Evolutionary conservation across 2,888 invertebrate genomes (phyloP), one percentile per base, ranked within the genome.

Genomic region (Trachelus iudaicus): DNA sequence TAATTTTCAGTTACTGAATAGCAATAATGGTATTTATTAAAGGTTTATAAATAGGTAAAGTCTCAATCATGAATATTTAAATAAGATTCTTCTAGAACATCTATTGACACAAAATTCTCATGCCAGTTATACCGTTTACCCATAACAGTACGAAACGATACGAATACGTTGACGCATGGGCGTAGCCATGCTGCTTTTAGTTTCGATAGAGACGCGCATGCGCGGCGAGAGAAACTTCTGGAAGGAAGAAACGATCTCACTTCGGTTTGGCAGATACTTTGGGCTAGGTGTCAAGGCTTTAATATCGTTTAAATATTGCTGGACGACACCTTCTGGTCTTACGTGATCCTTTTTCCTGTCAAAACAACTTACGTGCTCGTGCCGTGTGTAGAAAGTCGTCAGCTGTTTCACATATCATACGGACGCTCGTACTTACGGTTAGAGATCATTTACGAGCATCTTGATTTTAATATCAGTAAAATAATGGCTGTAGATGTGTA

Each of bases 401-500:
- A 6, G 23, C 40, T 23, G 23, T 23, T 2, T 6, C 23, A 31
- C 1, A 15, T 40, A 15, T 40, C 40, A 23, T 9, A 56, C 40
- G 9, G 9, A 56, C 40, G 15, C 23, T 37, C 13, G 23, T 56
- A 56, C 56, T 9, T 6, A 56, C 56, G 23, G 23, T 56, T 56
- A 56, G 23, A 56, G 4, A 56, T 56, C 56, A 56, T 9, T 56
- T 23, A 2, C 15, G 23, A 23, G 23, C 15, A 6, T 40, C 15
- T 40, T 15, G 6, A 23, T 56, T 56, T 9, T 2, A 56, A 56
- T 23, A 56, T 56, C 56, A 56, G 9, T 56, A 23, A 56, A 84
- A 87, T 84, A 75, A 89, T 89, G 89, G 85, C 81, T 74, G 37
- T 83, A 81, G 81, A 85, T 74, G 80, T 81, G 69, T 76, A 84